Percentiles rank a stretch among this genome's conserved stretches.
These are phyloP conservation scores for Erebia palarica DNA, from an alignment of 2,888 invertebrate species.

Conservation along the genomic window DNA sequence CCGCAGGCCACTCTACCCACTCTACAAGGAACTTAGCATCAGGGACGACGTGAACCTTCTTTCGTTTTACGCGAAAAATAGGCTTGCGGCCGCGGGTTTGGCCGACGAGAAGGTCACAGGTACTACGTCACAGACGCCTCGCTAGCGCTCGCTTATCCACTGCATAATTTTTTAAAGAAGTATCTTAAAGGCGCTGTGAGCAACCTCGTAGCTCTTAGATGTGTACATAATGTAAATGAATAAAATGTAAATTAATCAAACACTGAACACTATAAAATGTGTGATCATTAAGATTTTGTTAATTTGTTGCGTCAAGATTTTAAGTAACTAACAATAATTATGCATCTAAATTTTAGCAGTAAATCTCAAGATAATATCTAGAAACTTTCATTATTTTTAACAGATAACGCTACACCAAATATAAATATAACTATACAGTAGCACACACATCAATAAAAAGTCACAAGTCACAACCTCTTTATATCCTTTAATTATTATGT, in stretches of 20 bases:
- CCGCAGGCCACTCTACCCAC: conserved; percentile 88
- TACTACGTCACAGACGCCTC: conserved; percentile 64
- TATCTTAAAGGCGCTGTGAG: conserved; percentile 51
- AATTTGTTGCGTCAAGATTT: conserved; percentile 4
- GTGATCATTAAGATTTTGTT: neutral
- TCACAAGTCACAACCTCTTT: neutral
- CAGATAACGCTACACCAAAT: neutral
- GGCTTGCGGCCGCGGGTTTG: conserved; percentile 84
- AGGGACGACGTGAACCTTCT: conserved; percentile 93
- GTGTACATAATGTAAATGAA: conserved; percentile 20
- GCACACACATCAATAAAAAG: neutral
- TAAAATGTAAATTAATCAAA: conserved; percentile 3
- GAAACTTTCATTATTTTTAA: conserved; percentile 2
- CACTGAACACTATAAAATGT: neutral
- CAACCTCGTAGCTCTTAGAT: conserved; percentile 43
- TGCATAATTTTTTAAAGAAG: conserved; percentile 69
- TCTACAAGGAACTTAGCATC: conserved; percentile 88
- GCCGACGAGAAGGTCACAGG: conserved; percentile 78
- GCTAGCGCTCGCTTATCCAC: conserved; percentile 72
- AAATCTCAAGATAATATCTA: neutral
- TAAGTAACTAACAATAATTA: neutral
- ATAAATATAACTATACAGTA: neutral
- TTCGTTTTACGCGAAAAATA: conserved; percentile 93
- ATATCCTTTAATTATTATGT: neutral
- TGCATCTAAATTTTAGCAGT: neutral